phyloP scores from a whole-genome alignment of 1,140 invertebrate species.

The Eriosoma lanigerum region DNA sequence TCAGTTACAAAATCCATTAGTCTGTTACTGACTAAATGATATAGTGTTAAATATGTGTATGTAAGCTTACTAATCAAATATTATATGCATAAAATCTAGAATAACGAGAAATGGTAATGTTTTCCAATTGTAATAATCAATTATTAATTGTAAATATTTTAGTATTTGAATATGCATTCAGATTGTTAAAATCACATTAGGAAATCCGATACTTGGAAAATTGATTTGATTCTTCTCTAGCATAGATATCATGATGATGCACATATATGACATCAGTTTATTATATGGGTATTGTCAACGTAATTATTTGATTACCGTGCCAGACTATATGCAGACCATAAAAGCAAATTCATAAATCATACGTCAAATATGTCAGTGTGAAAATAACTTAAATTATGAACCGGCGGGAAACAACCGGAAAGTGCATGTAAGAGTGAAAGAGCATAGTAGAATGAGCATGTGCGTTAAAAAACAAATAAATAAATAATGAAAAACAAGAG shows the following conservation, averaged over 20 bases:
- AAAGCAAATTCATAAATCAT: too few relatives aligned
- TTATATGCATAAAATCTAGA: too few relatives aligned
- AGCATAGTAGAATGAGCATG: not conserved
- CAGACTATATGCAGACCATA: too few relatives aligned
- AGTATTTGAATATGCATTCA: not conserved
- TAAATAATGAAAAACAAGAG: not conserved
- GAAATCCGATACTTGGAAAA: not conserved
- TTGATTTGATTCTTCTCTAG: not conserved
- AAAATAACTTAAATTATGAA: too few relatives aligned
- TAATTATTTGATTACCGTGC: too few relatives aligned
- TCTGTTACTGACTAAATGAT: not conserved
- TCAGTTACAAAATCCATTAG: constrained; percentile 17
- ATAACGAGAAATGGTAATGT: too few relatives aligned
- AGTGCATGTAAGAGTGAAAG: not conserved
- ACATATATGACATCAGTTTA: too few relatives aligned
- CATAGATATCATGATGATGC: too few relatives aligned
- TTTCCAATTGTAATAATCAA: too few relatives aligned
- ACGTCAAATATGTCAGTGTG: too few relatives aligned
- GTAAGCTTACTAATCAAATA: not conserved
- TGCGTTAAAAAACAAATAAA: not conserved
- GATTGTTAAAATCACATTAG: not conserved
- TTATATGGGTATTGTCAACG: too few relatives aligned
- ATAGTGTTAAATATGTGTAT: not conserved
- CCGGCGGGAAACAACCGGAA: not conserved
- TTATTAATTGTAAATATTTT: not conserved